Evolutionary conservation across 2,888 invertebrate species (phyloP), one percentile per base, ranked within the genome.

Genomic region (Criorhina ranunculi): DNA sequence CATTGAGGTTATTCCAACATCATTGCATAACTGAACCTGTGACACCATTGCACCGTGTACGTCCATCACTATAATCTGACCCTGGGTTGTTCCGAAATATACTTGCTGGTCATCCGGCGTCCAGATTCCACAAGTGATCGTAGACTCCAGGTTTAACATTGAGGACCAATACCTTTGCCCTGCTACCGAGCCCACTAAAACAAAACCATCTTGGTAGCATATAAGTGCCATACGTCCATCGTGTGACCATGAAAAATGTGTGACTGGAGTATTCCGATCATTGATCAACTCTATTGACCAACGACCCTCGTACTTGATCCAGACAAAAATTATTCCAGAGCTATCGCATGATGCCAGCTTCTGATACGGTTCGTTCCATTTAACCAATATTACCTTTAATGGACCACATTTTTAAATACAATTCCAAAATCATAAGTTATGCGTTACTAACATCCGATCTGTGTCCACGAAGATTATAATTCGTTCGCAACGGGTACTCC

Each of bases 201-300:
- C 99, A 92, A 99, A 99, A 12, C 99, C 99, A 93, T 99, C 99
- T 94, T 97, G 96, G 92, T 99, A 99, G 91, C 98, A 99, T 89
- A 99, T 99, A 77, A 99, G 94, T 1, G 99, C 99, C 97, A 99
- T 98, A 60, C 98, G 94, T 12, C 99, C 99, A 92, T 99, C 99
- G 91, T 99, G 99, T 0, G 98, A 98, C 99, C 99, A 99, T 15
- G 98, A 97, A 93, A 99, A 98, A 92, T 99, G 98, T 15, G 98
- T 98, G 82, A 99, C 98, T 51, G 98, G 98, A 0, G 98, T 98
- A 91, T 97, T 98, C 49, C 99, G 94, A 93, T 99, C 99, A 92
- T 99, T 99, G 91, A 99, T 99, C 87, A 99, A 94, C 92, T 99
- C 99, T 89, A 99, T 99, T 88, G 98, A 98, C 99, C 99, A 99